Evolutionary conservation across 2,113 vertebrate genomes (phyloP).

Genomic region (Peromyscus leucopus): DNA sequence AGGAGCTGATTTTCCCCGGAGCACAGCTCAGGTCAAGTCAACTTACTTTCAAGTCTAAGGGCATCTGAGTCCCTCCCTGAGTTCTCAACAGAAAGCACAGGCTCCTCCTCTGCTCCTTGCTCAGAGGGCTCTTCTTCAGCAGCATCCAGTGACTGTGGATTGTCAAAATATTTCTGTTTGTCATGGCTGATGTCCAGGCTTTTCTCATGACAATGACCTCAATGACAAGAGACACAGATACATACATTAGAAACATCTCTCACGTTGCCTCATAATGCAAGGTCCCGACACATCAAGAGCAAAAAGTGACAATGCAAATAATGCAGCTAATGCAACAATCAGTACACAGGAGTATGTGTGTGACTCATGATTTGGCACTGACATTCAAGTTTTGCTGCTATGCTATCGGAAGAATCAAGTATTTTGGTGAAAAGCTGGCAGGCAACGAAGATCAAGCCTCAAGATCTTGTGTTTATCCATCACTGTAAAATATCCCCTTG

Average conservation of each 20-base stretch:
- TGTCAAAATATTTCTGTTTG: conserved; percentile 88
- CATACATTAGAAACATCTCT: conserved; percentile 33
- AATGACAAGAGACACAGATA: conserved; percentile 80
- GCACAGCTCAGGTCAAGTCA: conserved; percentile 62
- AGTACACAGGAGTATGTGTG: background rate
- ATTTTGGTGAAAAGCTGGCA: background rate
- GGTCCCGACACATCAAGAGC: conserved; percentile 49
- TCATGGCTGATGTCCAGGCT: conserved; percentile 81
- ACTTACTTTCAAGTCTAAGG: conserved; percentile 89
- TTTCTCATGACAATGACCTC: conserved; percentile 88
- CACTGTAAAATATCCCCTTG: conserved; percentile 3
- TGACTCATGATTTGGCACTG: background rate
- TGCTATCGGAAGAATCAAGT: background rate
- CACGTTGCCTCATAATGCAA: background rate
- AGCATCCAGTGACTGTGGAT: conserved; percentile 73
- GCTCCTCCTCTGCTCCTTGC: conserved; percentile 75
- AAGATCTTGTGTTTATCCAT: background rate
- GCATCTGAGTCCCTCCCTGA: conserved; percentile 83
- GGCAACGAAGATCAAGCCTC: background rate
- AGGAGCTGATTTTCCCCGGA: conserved; percentile 64
- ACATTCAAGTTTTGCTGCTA: conserved; percentile 26
- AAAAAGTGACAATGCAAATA: background rate
- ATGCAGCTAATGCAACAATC: background rate
- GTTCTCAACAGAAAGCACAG: conserved; percentile 74
- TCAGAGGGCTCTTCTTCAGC: conserved; percentile 79